Percentiles rank a stretch among this genome's conserved stretches.
phyloP scores from a whole-genome alignment of 30 jellyfish, hydroid and myxozoan species.

The Hydractinia echinata region DNA sequence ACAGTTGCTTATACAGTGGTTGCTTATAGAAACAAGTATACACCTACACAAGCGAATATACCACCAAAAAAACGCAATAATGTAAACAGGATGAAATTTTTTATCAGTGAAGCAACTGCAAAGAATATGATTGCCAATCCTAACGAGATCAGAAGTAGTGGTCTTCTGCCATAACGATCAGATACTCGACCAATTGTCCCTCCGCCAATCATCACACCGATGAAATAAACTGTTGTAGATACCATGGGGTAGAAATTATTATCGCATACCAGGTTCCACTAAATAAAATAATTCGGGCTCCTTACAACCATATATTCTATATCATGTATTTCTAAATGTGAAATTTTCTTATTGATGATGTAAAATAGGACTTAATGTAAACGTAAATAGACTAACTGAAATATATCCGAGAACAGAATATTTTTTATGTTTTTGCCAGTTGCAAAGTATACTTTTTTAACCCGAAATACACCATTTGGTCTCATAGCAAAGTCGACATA shows the following conservation, averaged over 20 bases:
- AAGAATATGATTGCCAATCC: not conserved
- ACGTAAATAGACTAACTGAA: too few species aligned
- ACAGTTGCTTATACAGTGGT: too few species aligned
- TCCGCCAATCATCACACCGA: constrained; percentile 8
- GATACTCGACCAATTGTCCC: constrained; percentile 10
- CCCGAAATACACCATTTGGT: too few species aligned
- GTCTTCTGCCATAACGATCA: constrained; percentile 1
- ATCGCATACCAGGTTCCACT: constrained; percentile 16
- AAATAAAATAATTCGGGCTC: not conserved
- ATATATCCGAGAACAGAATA: too few species aligned
- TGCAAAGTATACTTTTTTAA: too few species aligned
- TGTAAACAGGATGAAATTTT: not conserved
- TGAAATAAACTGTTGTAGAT: not conserved
- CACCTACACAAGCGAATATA: not conserved
- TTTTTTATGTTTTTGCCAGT: too few species aligned
- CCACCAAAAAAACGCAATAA: not conserved
- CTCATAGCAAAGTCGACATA: too few species aligned
- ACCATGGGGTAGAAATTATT: constrained; percentile 7
- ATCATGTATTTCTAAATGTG: too few species aligned
- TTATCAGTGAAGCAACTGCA: not conserved
- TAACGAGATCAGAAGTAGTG: not conserved
- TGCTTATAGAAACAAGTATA: too few species aligned
- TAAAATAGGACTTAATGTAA: too few species aligned
- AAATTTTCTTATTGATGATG: too few species aligned
- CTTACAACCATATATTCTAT: too few species aligned